Percentiles rank a stretch among this genome's conserved stretches.
These are phyloP conservation scores for Atopsyche davidsoni DNA, from an alignment of 1,140 invertebrate genomes.

Conservation along the genomic window DNA sequence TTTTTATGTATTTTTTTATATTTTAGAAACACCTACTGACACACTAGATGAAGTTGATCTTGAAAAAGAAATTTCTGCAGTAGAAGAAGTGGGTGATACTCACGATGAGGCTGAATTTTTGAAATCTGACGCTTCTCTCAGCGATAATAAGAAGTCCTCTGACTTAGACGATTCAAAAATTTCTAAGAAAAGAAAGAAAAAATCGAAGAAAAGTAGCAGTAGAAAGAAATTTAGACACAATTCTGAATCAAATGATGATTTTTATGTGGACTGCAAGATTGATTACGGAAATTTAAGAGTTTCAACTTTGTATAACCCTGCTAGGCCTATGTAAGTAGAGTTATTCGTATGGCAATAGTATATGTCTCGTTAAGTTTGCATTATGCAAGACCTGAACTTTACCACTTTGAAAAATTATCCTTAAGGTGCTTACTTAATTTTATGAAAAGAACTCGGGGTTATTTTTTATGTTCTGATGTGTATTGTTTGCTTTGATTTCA, in stretches of 20 bases:
- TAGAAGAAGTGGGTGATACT: neutral
- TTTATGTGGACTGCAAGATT: constrained; percentile 20
- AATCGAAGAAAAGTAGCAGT: constrained; percentile 2
- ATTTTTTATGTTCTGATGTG: too few relatives aligned
- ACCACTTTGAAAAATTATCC: too few relatives aligned
- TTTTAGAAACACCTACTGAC: neutral
- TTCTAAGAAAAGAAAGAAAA: constrained; percentile 6
- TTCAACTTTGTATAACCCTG: constrained; percentile 24
- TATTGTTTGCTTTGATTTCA: too few relatives aligned
- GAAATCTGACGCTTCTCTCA: constrained; percentile 8
- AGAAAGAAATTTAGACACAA: neutral
- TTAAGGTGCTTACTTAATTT: too few relatives aligned
- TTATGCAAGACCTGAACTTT: too few relatives aligned
- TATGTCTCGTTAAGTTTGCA: too few relatives aligned
- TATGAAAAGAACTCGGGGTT: too few relatives aligned
- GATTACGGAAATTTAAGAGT: constrained; percentile 27
- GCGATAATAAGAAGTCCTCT: neutral
- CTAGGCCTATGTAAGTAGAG: constrained; percentile 22
- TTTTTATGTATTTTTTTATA: neutral
- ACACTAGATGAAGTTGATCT: neutral
- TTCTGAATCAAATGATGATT: constrained; percentile 11
- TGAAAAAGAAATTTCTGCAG: neutral
- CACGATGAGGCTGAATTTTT: constrained; percentile 9
- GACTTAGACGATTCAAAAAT: neutral
- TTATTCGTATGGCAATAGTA: neutral